Evolutionary conservation across 2,888 invertebrate genomes (phyloP).

Genomic region (Lepidocyrtinus sp.): DNA sequence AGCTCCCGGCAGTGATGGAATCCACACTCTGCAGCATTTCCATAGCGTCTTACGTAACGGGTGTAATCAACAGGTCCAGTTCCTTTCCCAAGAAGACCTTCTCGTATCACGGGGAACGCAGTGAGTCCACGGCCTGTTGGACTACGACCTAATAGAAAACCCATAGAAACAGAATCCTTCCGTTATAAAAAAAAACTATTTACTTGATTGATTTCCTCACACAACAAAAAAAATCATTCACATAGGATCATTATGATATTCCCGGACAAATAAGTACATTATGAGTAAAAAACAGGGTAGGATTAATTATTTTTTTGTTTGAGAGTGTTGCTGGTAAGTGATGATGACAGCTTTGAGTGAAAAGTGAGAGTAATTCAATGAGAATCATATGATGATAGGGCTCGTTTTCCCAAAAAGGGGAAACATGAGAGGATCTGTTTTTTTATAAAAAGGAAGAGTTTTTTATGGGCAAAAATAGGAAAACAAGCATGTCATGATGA

Average conservation of each 20-base stretch:
- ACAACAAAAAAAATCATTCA: conserved; percentile 35
- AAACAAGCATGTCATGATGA: conserved; percentile 26
- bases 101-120: conserved; percentile 70
- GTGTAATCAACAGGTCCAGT: conserved; percentile 80
- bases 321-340: conserved; percentile 54
- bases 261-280: conserved; percentile 18
- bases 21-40: conserved; percentile 83
- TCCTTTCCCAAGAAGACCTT: conserved; percentile 70
- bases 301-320: conserved; percentile 37
- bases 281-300: neutral
- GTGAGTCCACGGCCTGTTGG: conserved; percentile 68
- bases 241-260: conserved; percentile 1
- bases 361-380: neutral
- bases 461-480: conserved; percentile 20
- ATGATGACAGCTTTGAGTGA: conserved; percentile 55
- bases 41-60: conserved; percentile 89
- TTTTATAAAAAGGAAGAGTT: neutral
- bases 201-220: conserved; percentile 46
- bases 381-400: conserved; percentile 44
- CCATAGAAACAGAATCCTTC: neutral
- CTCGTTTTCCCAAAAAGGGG: conserved; percentile 35
- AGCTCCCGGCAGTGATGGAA: conserved; percentile 89
- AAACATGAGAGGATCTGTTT: neutral
- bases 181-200: conserved; percentile 2
- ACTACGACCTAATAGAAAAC: conserved; percentile 44